A percentile compares a stretch with the other conserved stretches of the same genome.
Evolutionary conservation across 2,113 vertebrate species (phyloP).

Genomic region (Coptodon rendalli): DNA sequence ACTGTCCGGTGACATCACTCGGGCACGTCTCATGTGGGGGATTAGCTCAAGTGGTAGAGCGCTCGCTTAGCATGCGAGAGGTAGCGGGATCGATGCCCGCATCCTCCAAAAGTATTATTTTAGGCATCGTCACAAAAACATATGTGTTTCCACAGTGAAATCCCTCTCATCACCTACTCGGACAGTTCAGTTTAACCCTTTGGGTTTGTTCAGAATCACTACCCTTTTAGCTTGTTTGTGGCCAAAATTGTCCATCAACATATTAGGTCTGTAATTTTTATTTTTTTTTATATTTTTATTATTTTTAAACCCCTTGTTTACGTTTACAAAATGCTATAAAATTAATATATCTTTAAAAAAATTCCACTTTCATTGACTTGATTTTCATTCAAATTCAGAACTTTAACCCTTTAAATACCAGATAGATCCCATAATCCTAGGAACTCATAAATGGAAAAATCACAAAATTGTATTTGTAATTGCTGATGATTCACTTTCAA

Average conservation of each 20-base stretch:
- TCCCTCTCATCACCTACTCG: too few relatives aligned
- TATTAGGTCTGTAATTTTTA: neutral
- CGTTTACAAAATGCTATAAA: neutral
- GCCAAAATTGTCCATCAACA: neutral
- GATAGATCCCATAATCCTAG: neutral
- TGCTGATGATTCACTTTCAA: neutral
- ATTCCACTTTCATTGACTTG: neutral
- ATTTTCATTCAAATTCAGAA: neutral
- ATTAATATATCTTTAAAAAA: neutral
- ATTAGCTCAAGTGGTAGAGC: neutral
- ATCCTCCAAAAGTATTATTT: neutral
- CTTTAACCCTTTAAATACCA: neutral
- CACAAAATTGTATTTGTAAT: neutral
- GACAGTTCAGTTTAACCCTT: neutral
- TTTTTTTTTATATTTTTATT: neutral
- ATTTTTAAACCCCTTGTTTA: neutral
- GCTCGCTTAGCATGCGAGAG: neutral
- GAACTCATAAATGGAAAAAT: neutral
- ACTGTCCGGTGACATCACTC: accelerated
- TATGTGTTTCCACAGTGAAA: neutral
- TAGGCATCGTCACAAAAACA: neutral
- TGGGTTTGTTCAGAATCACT: neutral
- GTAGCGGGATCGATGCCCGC: neutral
- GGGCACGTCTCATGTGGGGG: accelerated
- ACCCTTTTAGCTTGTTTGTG: accelerated